A percentile compares a stretch with the other conserved stretches of the same genome.
These are phyloP conservation scores for Charanyca ferruginea DNA, from an alignment of 2,888 invertebrate genomes.

Conservation along the genomic window DNA sequence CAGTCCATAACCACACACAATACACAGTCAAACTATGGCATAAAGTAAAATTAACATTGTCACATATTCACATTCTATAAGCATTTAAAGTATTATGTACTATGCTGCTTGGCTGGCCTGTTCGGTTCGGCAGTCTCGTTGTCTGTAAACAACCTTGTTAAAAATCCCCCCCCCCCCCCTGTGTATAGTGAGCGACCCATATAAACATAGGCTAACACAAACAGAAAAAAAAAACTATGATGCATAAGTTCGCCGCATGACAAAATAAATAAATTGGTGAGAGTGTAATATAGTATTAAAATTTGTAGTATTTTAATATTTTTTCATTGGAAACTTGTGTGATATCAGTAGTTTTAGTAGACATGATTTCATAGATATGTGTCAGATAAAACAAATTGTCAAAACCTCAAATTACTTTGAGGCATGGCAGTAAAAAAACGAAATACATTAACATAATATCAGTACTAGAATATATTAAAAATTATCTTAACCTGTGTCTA, in stretches of 20 bases:
- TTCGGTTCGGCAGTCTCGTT: no score
- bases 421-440: conserved; percentile 5
- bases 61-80: conserved; percentile 4
- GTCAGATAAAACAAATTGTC: conserved; percentile 3
- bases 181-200: no score
- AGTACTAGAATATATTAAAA: conserved; percentile 44
- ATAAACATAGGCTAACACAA: no score
- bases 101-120: no score
- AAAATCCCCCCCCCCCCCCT: no score
- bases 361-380: conserved; percentile 11
- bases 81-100: background rate
- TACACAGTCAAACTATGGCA: conserved; percentile 18
- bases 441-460: conserved; percentile 36
- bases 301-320: no score
- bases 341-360: conserved; percentile 15
- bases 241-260: no score
- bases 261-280: no score
- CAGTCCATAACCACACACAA: conserved; percentile 24
- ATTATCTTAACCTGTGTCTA: conserved; percentile 29
- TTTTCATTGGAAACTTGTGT: no score
- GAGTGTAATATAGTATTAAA: no score
- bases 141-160: no score
- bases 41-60: conserved; percentile 8
- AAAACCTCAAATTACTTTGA: background rate
- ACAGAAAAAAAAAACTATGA: no score